Conservation (phyloP, 2,113 vertebrate species). For the Diglossa brunneiventris region DNA sequence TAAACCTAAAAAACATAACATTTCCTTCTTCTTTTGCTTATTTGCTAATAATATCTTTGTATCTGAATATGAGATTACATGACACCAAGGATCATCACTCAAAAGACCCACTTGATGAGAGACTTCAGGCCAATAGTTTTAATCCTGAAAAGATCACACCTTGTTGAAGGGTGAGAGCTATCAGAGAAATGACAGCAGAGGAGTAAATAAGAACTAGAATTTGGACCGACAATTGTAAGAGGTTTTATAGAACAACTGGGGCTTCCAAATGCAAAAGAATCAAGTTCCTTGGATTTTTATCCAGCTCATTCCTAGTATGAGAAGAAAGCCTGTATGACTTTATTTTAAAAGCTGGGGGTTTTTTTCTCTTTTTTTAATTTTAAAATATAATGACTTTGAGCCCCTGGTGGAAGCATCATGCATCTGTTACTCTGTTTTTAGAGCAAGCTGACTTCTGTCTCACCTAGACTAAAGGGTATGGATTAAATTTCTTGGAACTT, state of each 20-base stretch:
- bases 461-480: not conserved
- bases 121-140: not conserved
- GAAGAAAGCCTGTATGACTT: not conserved
- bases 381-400: not conserved
- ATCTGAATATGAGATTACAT: not conserved
- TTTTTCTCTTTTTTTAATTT: not conserved
- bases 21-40: not conserved
- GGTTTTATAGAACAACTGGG: not conserved
- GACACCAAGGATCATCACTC: not conserved
- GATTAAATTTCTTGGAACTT: not conserved
- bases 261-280: not conserved
- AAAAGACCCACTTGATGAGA: not conserved
- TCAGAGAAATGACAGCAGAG: not conserved
- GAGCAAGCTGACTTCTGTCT: not conserved
- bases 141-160: not conserved
- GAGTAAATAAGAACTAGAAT: not conserved
- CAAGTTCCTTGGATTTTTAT: not conserved
- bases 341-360: not conserved
- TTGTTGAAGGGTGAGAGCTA: not conserved
- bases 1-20: not conserved
- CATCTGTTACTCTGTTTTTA: not conserved
- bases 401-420: not conserved
- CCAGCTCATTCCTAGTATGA: not conserved
- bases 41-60: not conserved
- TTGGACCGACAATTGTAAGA: not conserved